phyloP scores from a whole-genome alignment of 2,888 invertebrate species.

The Norana najaformis region DNA sequence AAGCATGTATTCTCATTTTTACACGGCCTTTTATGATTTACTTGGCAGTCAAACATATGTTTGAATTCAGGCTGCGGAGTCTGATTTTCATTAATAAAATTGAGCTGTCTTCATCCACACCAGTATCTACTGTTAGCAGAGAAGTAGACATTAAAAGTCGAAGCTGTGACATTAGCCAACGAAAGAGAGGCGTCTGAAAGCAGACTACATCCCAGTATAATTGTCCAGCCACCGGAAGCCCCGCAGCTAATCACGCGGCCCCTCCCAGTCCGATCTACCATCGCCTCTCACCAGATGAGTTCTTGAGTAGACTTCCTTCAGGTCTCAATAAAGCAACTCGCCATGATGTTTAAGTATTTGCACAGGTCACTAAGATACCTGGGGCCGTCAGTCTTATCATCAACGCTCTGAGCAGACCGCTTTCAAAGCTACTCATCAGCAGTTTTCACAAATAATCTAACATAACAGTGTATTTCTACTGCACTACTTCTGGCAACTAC shows the following conservation, averaged over 20 bases:
- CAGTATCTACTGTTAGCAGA: neutral
- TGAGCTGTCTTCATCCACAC: neutral
- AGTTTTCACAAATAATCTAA: conserved; percentile 13
- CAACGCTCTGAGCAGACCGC: neutral
- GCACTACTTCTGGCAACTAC: neutral
- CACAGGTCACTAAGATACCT: neutral
- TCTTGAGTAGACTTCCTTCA: neutral
- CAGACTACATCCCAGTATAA: neutral
- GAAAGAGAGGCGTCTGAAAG: conserved; percentile 4
- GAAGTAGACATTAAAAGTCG: neutral
- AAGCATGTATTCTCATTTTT: neutral
- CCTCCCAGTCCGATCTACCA: neutral
- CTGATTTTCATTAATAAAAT: neutral
- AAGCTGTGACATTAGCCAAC: neutral
- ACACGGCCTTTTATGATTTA: too few relatives aligned
- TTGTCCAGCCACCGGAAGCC: conserved; percentile 13
- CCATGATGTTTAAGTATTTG: neutral
- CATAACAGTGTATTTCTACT: neutral
- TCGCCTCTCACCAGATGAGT: neutral
- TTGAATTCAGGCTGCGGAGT: neutral
- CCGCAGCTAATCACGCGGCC: neutral
- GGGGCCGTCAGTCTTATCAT: neutral
- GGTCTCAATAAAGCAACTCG: neutral
- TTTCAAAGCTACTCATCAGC: conserved; percentile 13
- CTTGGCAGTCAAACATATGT: too few relatives aligned